Percentiles rank a stretch among this genome's conserved stretches.
Conservation (phyloP, 2,888 invertebrate genomes). For the Aporophyla nigra region DNA sequence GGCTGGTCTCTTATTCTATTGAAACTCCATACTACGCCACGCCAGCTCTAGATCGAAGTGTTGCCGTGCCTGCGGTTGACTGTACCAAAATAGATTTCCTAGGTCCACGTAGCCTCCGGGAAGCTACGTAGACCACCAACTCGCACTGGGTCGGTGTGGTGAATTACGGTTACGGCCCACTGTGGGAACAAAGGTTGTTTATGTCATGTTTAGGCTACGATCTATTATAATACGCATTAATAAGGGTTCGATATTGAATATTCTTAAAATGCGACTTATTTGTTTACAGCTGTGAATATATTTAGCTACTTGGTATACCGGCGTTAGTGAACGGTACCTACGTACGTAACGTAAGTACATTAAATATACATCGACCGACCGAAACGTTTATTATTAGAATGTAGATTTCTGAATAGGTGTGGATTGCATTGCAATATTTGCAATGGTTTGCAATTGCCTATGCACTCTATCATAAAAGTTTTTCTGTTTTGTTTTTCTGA, state of each 20-base stretch:
- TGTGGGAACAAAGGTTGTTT: background rate
- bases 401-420: constrained; percentile 24
- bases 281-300: constrained; percentile 42
- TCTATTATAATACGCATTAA: background rate
- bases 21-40: background rate
- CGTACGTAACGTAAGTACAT: constrained; percentile 37
- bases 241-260: constrained; percentile 8
- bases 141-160: background rate
- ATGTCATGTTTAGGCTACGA: background rate
- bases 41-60: background rate
- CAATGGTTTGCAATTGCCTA: background rate
- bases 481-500: too few relatives aligned
- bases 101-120: background rate
- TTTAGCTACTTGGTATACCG: constrained; percentile 43
- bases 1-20: background rate
- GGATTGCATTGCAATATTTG: constrained; percentile 19
- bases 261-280: constrained; percentile 35
- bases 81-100: background rate
- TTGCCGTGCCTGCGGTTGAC: background rate
- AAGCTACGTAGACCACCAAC: background rate
- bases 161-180: constrained; percentile 5
- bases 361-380: constrained; percentile 23
- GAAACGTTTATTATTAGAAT: constrained; percentile 45
- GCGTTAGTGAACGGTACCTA: constrained; percentile 34
- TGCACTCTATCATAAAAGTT: background rate